These are phyloP conservation scores for Aurelia coerulea DNA, from an alignment of 30 jellyfish, hydroid and myxozoan genomes.

Conservation along the genomic window DNA sequence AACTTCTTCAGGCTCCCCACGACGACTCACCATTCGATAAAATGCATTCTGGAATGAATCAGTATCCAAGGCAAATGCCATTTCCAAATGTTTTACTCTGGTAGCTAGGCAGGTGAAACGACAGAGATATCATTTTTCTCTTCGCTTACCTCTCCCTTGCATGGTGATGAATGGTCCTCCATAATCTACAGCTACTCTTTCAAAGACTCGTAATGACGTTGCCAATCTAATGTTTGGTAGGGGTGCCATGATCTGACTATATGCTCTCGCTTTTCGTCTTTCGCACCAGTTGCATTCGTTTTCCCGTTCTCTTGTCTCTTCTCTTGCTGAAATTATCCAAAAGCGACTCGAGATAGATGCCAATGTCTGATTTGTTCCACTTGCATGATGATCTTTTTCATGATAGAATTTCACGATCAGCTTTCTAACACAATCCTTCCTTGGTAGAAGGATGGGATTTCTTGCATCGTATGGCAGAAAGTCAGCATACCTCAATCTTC, in stretches of 20 bases:
- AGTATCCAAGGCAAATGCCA: neutral
- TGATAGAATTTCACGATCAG: too few species aligned
- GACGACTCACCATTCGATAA: slow-evolving; percentile 47
- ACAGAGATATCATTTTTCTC: neutral
- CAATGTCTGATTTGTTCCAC: slow-evolving; percentile 31
- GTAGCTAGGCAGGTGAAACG: slow-evolving; percentile 39
- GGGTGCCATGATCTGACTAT: too few species aligned
- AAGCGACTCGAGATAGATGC: slow-evolving; percentile 26
- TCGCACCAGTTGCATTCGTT: too few species aligned
- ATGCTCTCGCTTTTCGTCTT: too few species aligned
- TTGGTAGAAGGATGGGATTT: too few species aligned
- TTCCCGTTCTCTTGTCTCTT: neutral
- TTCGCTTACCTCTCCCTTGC: neutral
- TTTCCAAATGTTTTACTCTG: slow-evolving; percentile 81
- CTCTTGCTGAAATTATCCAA: slow-evolving; percentile 48
- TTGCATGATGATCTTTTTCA: neutral
- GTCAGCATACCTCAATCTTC: slow-evolving; percentile 67
- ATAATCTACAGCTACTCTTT: too few species aligned
- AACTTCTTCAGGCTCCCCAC: neutral
- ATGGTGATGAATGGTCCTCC: slow-evolving; percentile 37
- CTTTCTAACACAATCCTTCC: too few species aligned
- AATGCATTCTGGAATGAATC: slow-evolving; percentile 72
- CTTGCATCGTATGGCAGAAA: slow-evolving; percentile 5
- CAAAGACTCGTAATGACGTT: too few species aligned
- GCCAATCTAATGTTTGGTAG: too few species aligned